These are phyloP conservation scores for Pipa parva DNA, from an alignment of 2,113 vertebrate genomes.

Conservation along the genomic window DNA sequence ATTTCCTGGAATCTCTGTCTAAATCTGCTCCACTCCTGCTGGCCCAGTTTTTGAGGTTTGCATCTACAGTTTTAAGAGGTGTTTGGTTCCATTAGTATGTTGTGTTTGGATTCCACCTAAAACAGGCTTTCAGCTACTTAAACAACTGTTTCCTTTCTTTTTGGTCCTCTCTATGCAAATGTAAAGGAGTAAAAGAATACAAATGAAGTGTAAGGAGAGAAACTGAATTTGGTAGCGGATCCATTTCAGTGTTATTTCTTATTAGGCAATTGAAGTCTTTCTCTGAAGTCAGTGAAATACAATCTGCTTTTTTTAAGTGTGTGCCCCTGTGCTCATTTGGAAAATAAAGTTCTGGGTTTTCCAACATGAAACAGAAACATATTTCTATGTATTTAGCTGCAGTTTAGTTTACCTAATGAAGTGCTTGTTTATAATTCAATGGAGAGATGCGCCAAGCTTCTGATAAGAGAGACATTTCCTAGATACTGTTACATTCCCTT, in stretches of 20 bases:
- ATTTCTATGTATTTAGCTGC: not conserved
- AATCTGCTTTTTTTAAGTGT: not conserved
- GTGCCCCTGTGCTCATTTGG: not conserved
- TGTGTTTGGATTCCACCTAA: slow-evolving; percentile 17
- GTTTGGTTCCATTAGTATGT: slow-evolving; percentile 17
- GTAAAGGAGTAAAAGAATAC: not conserved
- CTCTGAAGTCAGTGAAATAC: not conserved
- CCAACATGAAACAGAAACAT: not conserved
- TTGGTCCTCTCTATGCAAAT: slow-evolving; percentile 7
- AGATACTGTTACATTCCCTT: too few relatives aligned
- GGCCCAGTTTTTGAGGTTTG: slow-evolving; percentile 26
- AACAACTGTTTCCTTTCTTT: slow-evolving; percentile 16
- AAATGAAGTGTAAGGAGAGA: slow-evolving; percentile 1
- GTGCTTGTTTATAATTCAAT: not conserved
- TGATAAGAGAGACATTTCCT: too few relatives aligned
- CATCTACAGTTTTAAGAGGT: slow-evolving; percentile 16
- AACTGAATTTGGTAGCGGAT: not conserved
- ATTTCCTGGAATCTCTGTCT: slow-evolving; percentile 29
- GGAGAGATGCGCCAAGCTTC: too few relatives aligned
- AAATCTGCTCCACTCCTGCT: slow-evolving; percentile 18
- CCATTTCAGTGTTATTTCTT: not conserved
- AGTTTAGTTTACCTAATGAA: not conserved
- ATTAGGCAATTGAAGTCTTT: not conserved
- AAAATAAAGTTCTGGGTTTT: not conserved
- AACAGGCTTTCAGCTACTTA: slow-evolving; percentile 9